These are phyloP conservation scores for Prorops nasuta DNA, from an alignment of 1,140 invertebrate genomes.

Conservation along the genomic window DNA sequence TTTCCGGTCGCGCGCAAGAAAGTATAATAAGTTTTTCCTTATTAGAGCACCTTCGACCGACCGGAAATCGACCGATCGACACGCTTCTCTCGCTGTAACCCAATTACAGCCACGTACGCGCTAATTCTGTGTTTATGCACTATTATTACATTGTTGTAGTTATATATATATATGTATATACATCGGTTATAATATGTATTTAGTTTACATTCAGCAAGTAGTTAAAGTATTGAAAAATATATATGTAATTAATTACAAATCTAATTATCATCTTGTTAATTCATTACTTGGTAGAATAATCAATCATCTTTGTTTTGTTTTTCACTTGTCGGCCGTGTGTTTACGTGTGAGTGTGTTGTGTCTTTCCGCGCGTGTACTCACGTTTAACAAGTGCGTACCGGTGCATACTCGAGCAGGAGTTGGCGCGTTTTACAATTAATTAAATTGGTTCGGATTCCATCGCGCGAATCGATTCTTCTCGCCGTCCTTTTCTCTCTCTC, in stretches of 20 bases:
- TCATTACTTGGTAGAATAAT: slow-evolving; percentile 43
- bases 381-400: slow-evolving; percentile 6
- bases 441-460: too few relatives aligned
- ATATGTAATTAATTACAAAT: slow-evolving; percentile 56
- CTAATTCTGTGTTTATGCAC: slow-evolving; percentile 21
- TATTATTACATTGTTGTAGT: slow-evolving; percentile 23
- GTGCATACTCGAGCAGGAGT: too few relatives aligned
- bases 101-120: slow-evolving; percentile 16
- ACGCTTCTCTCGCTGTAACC: slow-evolving; percentile 8
- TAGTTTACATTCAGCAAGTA: slow-evolving; percentile 53
- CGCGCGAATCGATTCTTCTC: too few relatives aligned
- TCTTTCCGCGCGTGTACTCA: neutral
- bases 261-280: slow-evolving; percentile 51
- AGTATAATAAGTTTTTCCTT: too few relatives aligned
- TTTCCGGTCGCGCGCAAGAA: too few relatives aligned
- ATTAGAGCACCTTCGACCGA: too few relatives aligned
- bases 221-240: slow-evolving; percentile 57
- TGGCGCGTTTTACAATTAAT: too few relatives aligned
- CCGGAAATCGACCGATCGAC: neutral
- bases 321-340: slow-evolving; percentile 8
- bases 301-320: slow-evolving; percentile 28
- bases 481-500: neutral
- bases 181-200: slow-evolving; percentile 31
- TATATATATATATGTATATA: slow-evolving; percentile 20
- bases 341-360: too few relatives aligned